Evolutionary conservation across 1,140 invertebrate species (phyloP).

Genomic region (Scaptomyza graminum): DNA sequence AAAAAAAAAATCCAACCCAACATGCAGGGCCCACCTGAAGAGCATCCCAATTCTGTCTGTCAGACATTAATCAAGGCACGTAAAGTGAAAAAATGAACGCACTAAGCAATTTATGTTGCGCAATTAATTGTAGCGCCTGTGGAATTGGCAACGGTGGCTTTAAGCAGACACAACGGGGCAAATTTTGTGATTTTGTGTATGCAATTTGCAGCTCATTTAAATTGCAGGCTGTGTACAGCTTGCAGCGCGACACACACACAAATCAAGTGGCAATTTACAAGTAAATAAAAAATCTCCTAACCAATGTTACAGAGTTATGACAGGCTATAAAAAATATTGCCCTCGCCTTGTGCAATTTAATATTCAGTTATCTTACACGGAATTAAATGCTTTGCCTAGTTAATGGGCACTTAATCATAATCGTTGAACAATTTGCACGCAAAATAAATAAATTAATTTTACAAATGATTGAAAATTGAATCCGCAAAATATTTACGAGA

Average conservation of each 20-base stretch:
- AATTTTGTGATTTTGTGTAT: conserved; percentile 16
- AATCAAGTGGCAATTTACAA: conserved; percentile 61
- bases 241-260: conserved; percentile 13
- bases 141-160: conserved; percentile 34
- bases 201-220: conserved; percentile 77
- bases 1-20: no score
- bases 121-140: conserved; percentile 56
- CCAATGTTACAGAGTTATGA: conserved; percentile 59
- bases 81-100: conserved; percentile 27
- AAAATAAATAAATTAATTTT: conserved; percentile 29
- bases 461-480: conserved; percentile 23
- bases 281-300: conserved; percentile 26
- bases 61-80: conserved; percentile 59
- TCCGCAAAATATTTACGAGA: not conserved
- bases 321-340: conserved; percentile 47
- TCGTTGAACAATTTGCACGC: conserved; percentile 9
- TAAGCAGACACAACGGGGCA: conserved; percentile 35
- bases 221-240: conserved; percentile 57
- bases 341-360: not conserved
- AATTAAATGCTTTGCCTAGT: not conserved
- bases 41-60: conserved; percentile 63
- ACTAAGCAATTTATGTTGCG: conserved; percentile 52
- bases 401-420: conserved; percentile 7
- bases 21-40: conserved; percentile 15
- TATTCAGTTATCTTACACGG: not conserved